phyloP scores from a whole-genome alignment of 2,797 vertebrate species.

The Thripadectes ignobilis region DNA sequence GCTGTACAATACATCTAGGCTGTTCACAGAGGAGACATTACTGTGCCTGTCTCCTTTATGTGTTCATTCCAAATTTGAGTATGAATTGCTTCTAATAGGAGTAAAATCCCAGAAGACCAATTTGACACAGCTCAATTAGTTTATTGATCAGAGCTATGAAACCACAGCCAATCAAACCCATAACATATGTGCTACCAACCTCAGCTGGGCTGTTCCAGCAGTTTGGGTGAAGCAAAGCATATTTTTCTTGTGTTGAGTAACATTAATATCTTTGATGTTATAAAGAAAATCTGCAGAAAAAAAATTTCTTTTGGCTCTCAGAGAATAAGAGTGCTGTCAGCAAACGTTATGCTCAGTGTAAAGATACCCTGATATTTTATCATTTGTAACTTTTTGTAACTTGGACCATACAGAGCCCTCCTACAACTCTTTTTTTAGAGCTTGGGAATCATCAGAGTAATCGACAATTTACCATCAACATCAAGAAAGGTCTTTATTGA shows the following conservation, averaged over 20 bases:
- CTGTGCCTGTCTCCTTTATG: neutral
- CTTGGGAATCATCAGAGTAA: neutral
- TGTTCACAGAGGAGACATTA: neutral
- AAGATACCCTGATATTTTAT: neutral
- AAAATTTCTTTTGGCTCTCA: neutral
- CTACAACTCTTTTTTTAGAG: neutral
- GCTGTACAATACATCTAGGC: neutral
- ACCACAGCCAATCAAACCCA: neutral
- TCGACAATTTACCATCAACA: neutral
- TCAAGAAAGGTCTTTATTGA: neutral
- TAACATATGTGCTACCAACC: neutral
- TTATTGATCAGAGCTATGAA: constrained; percentile 49
- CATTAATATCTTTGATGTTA: neutral
- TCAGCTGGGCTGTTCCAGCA: neutral
- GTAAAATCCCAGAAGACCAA: constrained; percentile 33
- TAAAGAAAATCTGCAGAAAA: neutral
- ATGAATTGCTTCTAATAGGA: constrained; percentile 17
- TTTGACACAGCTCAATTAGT: constrained; percentile 41
- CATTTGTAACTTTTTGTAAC: neutral
- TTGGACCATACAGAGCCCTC: neutral
- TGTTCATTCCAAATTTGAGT: neutral
- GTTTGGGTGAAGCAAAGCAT: neutral
- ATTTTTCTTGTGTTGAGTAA: neutral
- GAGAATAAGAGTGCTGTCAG: neutral
- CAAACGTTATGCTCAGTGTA: neutral